Percentiles rank a stretch among this genome's conserved stretches.
phyloP scores from a whole-genome alignment of 1,140 invertebrate genomes.

The Leptoteleia sp. region DNA sequence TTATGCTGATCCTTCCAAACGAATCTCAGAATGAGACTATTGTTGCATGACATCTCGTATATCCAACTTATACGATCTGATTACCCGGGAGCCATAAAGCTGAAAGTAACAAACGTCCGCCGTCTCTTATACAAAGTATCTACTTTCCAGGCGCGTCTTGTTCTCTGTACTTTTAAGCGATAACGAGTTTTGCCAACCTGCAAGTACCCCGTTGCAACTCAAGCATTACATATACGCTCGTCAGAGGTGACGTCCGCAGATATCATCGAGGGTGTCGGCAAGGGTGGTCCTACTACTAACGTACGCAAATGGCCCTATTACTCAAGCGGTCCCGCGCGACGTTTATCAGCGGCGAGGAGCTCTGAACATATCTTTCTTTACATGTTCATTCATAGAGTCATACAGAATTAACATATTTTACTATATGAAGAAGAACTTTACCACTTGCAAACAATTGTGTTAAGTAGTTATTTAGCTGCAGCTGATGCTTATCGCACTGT shows the following conservation, averaged over 20 bases:
- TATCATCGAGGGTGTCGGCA: constrained; percentile 59
- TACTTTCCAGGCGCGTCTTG: constrained; percentile 72
- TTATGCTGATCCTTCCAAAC: constrained; percentile 49
- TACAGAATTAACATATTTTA: constrained; percentile 28
- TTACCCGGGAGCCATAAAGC: constrained; percentile 57
- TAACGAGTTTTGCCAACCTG: constrained; percentile 71
- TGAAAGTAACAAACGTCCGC: constrained; percentile 72
- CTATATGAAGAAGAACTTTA: not conserved
- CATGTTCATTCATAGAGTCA: constrained; percentile 34
- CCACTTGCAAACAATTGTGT: not conserved
- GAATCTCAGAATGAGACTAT: constrained; percentile 54
- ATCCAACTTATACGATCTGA: constrained; percentile 62
- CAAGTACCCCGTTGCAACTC: constrained; percentile 52
- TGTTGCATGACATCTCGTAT: constrained; percentile 63
- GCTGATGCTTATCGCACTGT: too few relatives aligned
- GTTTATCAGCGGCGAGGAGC: constrained; percentile 47
- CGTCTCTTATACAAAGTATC: constrained; percentile 74
- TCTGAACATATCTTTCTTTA: constrained; percentile 33
- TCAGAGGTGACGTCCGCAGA: constrained; percentile 45
- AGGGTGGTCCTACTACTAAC: constrained; percentile 37
- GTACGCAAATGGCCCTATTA: constrained; percentile 55
- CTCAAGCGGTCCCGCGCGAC: constrained; percentile 35
- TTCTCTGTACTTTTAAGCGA: constrained; percentile 72
- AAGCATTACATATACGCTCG: constrained; percentile 44
- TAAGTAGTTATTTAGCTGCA: not conserved